phyloP scores from a whole-genome alignment of 2,888 invertebrate species.

The Drosophila austrosaltans region DNA sequence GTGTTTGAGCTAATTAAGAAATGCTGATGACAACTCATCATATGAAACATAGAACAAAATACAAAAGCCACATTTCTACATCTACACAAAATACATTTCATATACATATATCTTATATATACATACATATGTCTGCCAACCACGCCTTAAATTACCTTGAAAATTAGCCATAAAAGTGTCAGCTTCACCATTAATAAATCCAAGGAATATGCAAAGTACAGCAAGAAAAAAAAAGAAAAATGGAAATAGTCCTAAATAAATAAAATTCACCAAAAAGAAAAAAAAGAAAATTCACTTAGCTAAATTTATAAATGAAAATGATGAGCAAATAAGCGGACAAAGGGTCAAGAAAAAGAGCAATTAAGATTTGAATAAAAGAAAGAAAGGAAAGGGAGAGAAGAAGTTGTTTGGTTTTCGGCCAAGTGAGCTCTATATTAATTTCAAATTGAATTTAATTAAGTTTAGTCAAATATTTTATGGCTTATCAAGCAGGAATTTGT shows the following conservation, averaged over 20 bases:
- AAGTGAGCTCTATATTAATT: conserved; percentile 10
- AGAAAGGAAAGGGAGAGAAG: no score
- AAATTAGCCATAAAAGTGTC: conserved; percentile 52
- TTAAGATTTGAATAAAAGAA: conserved; percentile 13
- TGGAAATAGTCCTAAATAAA: background rate
- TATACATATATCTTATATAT: conserved; percentile 22
- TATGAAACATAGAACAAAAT: background rate
- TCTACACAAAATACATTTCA: background rate
- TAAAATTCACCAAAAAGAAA: background rate
- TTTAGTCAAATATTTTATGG: conserved; percentile 20
- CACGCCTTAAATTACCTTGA: conserved; percentile 8
- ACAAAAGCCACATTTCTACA: background rate
- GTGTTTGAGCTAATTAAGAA: conserved; percentile 59
- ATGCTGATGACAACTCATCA: conserved; percentile 37
- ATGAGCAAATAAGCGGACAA: conserved; percentile 37
- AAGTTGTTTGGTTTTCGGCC: conserved; percentile 10
- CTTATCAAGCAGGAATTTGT: conserved; percentile 34
- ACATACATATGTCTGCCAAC: conserved; percentile 24
- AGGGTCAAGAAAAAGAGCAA: background rate
- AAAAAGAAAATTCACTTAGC: conserved; percentile 5
- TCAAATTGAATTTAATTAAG: background rate
- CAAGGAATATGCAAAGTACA: background rate
- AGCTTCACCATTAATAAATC: background rate
- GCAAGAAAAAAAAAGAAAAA: background rate
- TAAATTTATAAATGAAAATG: conserved; percentile 8